Percentiles rank a stretch among this genome's conserved stretches.
phyloP scores from a whole-genome alignment of 2,113 vertebrate species.

The Triplophysa rosa region DNA sequence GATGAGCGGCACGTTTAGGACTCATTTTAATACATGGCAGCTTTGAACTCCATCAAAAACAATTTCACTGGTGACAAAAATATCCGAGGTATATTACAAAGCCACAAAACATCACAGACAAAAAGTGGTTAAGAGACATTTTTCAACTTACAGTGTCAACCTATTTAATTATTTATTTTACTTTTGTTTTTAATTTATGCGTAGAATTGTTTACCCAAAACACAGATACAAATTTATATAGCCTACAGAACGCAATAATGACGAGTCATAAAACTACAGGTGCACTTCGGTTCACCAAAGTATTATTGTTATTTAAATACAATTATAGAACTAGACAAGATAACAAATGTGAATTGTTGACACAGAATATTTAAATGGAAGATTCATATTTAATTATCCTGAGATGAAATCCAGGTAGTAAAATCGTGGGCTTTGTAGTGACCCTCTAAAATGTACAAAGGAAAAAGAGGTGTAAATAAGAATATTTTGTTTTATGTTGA shows the following conservation, averaged over 20 bases:
- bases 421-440: conserved; percentile 39
- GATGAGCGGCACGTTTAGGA: conserved; percentile 75
- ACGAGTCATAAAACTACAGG: conserved; percentile 38
- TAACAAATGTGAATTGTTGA: conserved; percentile 29
- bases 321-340: conserved; percentile 23
- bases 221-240: conserved; percentile 47
- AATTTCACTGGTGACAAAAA: conserved; percentile 45
- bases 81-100: conserved; percentile 54
- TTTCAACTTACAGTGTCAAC: conserved; percentile 55
- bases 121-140: conserved; percentile 50
- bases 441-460: conserved; percentile 49
- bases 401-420: conserved; percentile 27
- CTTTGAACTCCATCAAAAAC: conserved; percentile 55
- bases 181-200: conserved; percentile 71
- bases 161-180: conserved; percentile 75
- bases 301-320: conserved; percentile 50
- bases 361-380: conserved; percentile 29
- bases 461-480: conserved; percentile 72
- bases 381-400: conserved; percentile 23
- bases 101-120: conserved; percentile 46
- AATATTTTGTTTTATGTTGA: conserved; percentile 76
- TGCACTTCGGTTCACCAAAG: conserved; percentile 47
- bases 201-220: conserved; percentile 64
- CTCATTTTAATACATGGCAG: conserved; percentile 45
- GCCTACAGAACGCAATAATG: conserved; percentile 38